Evolutionary conservation across 2,888 invertebrate genomes (phyloP), one percentile per base, ranked within the genome.

Genomic region (Campaea margaritaria): DNA sequence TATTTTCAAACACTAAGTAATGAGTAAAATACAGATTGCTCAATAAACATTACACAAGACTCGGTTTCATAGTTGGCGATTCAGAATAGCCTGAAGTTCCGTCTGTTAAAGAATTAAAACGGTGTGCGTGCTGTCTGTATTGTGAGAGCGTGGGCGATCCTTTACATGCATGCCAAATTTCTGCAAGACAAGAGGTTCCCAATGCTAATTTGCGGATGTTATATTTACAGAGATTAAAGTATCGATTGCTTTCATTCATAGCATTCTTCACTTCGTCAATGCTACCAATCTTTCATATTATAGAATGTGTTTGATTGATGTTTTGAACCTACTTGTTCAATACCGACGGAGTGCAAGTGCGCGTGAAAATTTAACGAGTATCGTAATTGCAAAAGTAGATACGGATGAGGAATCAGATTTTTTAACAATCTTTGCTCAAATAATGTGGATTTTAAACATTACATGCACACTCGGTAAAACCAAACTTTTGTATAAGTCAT

Each of bases 291-390:
- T 39, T 41, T 31, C 36, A 27, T 42, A 39, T 31, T 21, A 48
- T 21, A 55, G 3, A 21, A 21, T 21, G 41, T 14, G n/a, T 16
- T 38, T 38, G 49, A 50, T 45, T 45, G 45, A 44, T 46, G 34
- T 41, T 46, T 52, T 14, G 42, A 44, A 62, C 54, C 49, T 46
- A 79, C 72, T 74, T 81, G 74, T 68, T 79, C 74, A 78, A 70
- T 75, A 73, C 73, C 75, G 76, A 74, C 67, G 73, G 78, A 73
- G 73, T 67, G 79, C 82, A 83, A 60, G 74, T 74, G 74, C 74
- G 79, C 83, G 78, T 86, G 75, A 84, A 79, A 77, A 80, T 81
- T 81, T 81, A 82, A 86, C 76, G 76, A 83, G 79, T 77, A 73
- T 74, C 45, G 39, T 58, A 49, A 63, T 65, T 55, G 51, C 48